These are phyloP conservation scores for Ptychoptera contaminata DNA, from an alignment of 2,888 invertebrate genomes.

Conservation along the genomic window DNA sequence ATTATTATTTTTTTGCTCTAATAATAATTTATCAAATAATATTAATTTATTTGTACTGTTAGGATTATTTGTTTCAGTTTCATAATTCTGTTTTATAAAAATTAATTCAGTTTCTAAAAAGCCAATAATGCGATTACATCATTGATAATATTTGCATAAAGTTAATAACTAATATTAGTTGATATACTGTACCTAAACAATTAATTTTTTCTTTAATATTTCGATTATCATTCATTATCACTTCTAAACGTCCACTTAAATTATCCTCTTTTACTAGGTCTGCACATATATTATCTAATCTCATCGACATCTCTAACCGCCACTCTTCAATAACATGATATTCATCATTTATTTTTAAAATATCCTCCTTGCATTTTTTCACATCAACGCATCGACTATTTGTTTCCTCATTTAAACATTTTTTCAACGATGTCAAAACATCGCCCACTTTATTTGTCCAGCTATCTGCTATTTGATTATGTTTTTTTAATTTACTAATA, in stretches of 20 bases:
- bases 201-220: background rate
- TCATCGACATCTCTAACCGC: constrained; percentile 4
- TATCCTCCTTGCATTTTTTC: constrained; percentile 37
- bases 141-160: too few species aligned
- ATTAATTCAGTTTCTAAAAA: too few species aligned
- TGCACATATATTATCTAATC: constrained; percentile 8
- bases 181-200: background rate
- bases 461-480: constrained; percentile 25
- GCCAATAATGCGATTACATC: too few species aligned
- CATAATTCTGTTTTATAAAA: too few species aligned
- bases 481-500: constrained; percentile 27
- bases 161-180: too few species aligned
- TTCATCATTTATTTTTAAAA: constrained; percentile 30
- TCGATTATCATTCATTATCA: constrained; percentile 1
- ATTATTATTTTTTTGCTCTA: too few species aligned
- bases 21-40: too few species aligned
- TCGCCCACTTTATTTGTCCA: constrained; percentile 25
- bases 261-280: constrained; percentile 7
- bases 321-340: constrained; percentile 5
- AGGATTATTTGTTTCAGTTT: too few species aligned
- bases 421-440: constrained; percentile 30
- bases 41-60: too few species aligned
- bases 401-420: constrained; percentile 36
- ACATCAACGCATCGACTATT: constrained; percentile 34
- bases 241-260: constrained; percentile 5